Conservation (phyloP, 2,888 invertebrate genomes). For the Bruchidius siliquastri region DNA sequence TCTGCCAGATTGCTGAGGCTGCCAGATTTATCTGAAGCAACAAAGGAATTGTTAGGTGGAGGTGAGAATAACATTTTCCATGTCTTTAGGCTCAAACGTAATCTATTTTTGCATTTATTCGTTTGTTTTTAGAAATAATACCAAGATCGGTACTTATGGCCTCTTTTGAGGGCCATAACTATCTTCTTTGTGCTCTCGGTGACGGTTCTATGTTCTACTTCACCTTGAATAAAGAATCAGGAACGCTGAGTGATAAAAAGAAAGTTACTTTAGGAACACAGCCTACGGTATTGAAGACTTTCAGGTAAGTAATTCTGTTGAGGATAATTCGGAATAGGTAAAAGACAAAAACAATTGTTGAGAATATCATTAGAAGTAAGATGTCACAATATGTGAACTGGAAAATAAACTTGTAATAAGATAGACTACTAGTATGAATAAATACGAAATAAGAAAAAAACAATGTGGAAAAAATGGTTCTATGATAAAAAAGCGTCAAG, state of each 20-base stretch:
- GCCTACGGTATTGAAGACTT: slow-evolving; percentile 88
- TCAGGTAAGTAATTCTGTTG: slow-evolving; percentile 41
- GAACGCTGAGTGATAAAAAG: slow-evolving; percentile 80
- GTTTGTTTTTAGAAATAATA: slow-evolving; percentile 83
- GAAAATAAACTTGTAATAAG: too few species aligned
- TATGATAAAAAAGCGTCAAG: too few species aligned
- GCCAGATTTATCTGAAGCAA: slow-evolving; percentile 74
- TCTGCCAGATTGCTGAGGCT: slow-evolving; percentile 81
- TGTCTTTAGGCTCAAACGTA: too few species aligned
- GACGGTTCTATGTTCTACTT: slow-evolving; percentile 99
- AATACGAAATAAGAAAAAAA: too few species aligned
- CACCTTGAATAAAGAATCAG: slow-evolving; percentile 70
- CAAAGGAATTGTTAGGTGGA: slow-evolving; percentile 84
- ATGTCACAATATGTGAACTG: too few species aligned
- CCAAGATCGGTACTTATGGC: slow-evolving; percentile 94
- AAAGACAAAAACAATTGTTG: too few species aligned
- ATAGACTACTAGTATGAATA: too few species aligned
- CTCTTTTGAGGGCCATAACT: slow-evolving; percentile 86
- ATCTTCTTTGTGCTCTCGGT: slow-evolving; percentile 87
- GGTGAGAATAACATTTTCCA: slow-evolving; percentile 47
- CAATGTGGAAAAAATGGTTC: too few species aligned
- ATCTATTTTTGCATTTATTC: background rate
- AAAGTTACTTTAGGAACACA: slow-evolving; percentile 96
- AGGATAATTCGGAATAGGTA: too few species aligned
- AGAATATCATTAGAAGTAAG: too few species aligned